Evolutionary conservation across 2,797 vertebrate species (phyloP), one percentile per base, ranked within the genome.

Genomic region (Ctenosaura bakeri): DNA sequence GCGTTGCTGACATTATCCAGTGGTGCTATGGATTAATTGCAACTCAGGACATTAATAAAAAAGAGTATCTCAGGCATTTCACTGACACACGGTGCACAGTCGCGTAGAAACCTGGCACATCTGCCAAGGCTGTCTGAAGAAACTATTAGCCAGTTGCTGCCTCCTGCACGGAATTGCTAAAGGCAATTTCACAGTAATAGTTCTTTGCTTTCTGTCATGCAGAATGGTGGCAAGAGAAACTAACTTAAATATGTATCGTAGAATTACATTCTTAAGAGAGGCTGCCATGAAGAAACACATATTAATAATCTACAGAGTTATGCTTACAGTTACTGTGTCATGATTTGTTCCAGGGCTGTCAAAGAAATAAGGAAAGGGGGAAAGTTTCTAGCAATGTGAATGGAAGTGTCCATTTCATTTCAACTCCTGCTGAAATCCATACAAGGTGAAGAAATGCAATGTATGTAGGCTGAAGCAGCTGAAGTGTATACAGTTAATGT

Each of bases 171-270:
- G 73, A 29, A 91, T 91, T 94, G 94, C 90, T 91, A 89, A 90
- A 89, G 91, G 92, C 93, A 94, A 96, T 95, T 95, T 96, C 92
- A 95, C 92, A 94, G 88, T 91, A 88, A 94, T 92, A 91, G 90
- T 89, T 95, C 92, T 91, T 91, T 24, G 0, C 62, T 90, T 95
- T 93, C 90, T 91, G 89, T 94, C 91, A 89, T 5, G 24, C 90
- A 89, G 89, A 88, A 46, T 59, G 69, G 50, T 38, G 74, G 26
- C 81, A 35, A 0, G 14, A 71, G 90, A 83, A 92, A 88, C 91
- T 22, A 71, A 76, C 89, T 93, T 83, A 95, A 95, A 93, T 88
- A 91, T 78, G 93, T 89, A 88, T 93, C 82, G 32, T 0, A 0
- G 91, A 95, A 93, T 73, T 83, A 85, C 80, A 32, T 90, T 88